These are phyloP conservation scores for Silurus lanzhouensis DNA, from an alignment of 2,797 vertebrate genomes.

Conservation along the genomic window DNA sequence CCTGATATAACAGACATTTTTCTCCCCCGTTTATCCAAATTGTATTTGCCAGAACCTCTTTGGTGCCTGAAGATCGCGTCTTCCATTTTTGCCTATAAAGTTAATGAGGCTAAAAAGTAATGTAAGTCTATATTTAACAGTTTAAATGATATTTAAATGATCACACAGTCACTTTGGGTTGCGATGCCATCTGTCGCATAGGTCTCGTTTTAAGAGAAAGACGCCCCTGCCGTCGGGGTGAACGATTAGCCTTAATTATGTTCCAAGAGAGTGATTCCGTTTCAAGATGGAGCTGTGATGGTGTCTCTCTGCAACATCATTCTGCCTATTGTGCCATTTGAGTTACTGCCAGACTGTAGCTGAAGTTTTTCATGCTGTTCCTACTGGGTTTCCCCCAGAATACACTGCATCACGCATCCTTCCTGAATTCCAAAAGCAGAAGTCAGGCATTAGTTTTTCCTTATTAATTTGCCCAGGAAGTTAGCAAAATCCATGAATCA, in stretches of 20 bases:
- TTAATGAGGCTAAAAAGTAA: constrained; percentile 12
- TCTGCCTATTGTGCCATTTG: not conserved
- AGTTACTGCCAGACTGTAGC: not conserved
- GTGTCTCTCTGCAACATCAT: not conserved
- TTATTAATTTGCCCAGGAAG: not conserved
- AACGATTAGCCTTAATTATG: not conserved
- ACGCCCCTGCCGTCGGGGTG: not conserved
- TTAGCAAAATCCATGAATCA: not conserved
- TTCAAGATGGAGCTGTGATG: not conserved
- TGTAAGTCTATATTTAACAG: constrained; percentile 19
- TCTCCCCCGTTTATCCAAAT: not conserved
- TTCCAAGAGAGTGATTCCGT: not conserved
- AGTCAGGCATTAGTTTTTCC: not conserved
- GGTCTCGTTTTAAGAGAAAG: not conserved
- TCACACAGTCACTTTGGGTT: not conserved
- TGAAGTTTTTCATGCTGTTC: not conserved
- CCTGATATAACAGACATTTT: not conserved
- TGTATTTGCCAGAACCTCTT: not conserved
- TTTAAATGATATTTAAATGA: not conserved
- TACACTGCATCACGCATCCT: not conserved
- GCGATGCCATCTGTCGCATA: not conserved
- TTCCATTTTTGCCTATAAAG: not conserved
- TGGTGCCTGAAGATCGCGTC: not conserved
- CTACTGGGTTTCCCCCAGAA: constrained; percentile 1
- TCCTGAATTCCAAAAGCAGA: not conserved